A percentile compares a stretch with the other conserved stretches of the same genome.
Conservation (phyloP, 1,140 invertebrate species). For the Lordiphosa mommai region DNA sequence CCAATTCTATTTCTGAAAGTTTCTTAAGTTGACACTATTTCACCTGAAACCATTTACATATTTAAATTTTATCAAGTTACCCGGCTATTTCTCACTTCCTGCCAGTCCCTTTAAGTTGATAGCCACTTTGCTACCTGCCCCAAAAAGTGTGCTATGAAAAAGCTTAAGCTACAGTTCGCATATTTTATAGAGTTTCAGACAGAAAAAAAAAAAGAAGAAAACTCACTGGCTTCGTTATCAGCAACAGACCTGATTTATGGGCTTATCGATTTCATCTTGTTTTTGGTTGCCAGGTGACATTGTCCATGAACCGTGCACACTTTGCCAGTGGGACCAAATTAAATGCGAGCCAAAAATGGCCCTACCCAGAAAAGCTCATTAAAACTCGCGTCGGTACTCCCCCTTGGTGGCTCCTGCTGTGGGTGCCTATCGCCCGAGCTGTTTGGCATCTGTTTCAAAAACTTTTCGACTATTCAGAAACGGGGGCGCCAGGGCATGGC, state of each 20-base stretch:
- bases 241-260: constrained; percentile 38
- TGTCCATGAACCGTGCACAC: constrained; percentile 43
- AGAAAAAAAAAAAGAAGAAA: background rate
- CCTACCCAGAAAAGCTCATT: constrained; percentile 70
- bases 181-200: background rate
- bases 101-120: background rate
- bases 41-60: too few relatives aligned
- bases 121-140: background rate
- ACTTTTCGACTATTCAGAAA: constrained; percentile 65
- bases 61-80: constrained; percentile 19
- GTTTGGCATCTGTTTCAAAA: constrained; percentile 73
- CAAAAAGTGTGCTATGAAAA: constrained; percentile 19
- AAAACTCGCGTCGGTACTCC: constrained; percentile 62
- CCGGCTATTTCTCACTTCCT: constrained; percentile 10
- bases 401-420: constrained; percentile 35
- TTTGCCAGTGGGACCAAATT: constrained; percentile 18
- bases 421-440: constrained; percentile 40
- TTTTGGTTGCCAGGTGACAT: constrained; percentile 62
- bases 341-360: constrained; percentile 35
- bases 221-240: constrained; percentile 23
- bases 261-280: constrained; percentile 66
- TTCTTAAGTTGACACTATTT: too few relatives aligned
- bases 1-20: too few relatives aligned
- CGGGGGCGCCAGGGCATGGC: constrained; percentile 4
- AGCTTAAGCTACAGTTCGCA: background rate